Base-by-base conservation (phyloP, 2,888 invertebrate species). In the Autographa gamma region DNA sequence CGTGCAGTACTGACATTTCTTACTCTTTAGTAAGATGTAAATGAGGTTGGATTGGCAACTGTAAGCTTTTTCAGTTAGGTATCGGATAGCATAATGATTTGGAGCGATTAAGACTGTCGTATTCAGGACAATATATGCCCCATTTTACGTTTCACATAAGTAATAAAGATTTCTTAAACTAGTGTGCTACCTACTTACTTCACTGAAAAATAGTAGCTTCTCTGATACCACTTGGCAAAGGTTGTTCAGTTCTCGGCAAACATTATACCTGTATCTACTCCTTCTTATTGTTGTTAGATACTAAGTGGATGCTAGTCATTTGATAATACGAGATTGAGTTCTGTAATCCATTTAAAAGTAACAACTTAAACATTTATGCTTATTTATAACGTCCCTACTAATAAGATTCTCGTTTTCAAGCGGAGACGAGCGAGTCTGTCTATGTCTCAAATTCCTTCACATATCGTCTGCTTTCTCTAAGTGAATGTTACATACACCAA, bases 391-490 rank as follows among this genome's bases (percentile, higher is more conserved):
- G 59, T 54, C 41, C 56, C 68, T 66, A 25, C 66, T 65, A 68
- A 71, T 76, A 71, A 79, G 73, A 71, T 79, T 62, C 66, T 74
- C 64, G 69, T 69, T 63, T 67, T 58, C 61, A 64, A 71, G 63
- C 56, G 52, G 32, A 74, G 66, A 68, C 52, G 68, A 65, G 70
- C 67, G 69, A 31, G 65, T 66, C 68, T 73, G 68, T 63, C 67
- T 76, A 67, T 56, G 71, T 65, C 59, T 66, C 66, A 80, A 74
- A 87, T 87, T 87, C 88, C 85, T 77, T 77, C 85, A 79, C 85
- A 85, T 83, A 73, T 73, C 80, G 77, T 72, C 79, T 83, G 85
- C 86, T 85, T 85, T 84, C 83, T 85, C 80, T 85, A 83, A 87
- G 84, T 80, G 83, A 79, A 80, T 78, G 82, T 85, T 84, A 82